Evolutionary conservation across 2,113 vertebrate species (phyloP).

Genomic region (Daboia siamensis): DNA sequence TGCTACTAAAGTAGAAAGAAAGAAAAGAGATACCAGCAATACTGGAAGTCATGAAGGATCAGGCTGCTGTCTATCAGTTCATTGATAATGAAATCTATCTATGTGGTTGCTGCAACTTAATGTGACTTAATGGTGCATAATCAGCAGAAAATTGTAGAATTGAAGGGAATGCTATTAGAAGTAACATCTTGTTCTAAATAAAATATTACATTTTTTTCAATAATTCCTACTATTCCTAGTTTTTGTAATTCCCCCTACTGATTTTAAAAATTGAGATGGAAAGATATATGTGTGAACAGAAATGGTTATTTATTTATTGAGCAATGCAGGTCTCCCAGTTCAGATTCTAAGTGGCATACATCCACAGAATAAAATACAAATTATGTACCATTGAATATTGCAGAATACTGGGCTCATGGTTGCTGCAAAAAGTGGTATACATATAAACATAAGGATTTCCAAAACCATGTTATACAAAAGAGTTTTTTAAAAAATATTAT

Average conservation of each 20-base stretch:
- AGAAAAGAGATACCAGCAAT: background rate
- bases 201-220: background rate
- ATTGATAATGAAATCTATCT: background rate
- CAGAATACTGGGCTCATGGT: background rate
- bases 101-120: background rate
- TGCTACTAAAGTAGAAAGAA: background rate
- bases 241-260: background rate
- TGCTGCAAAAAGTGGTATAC: background rate
- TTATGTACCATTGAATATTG: background rate
- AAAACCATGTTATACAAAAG: background rate
- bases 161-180: background rate
- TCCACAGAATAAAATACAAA: background rate
- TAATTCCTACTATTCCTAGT: background rate
- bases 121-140: background rate
- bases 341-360: background rate
- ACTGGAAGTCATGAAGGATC: background rate
- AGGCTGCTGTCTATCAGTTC: background rate
- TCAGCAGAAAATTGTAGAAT: background rate
- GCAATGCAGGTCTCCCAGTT: background rate
- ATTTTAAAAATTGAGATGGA: background rate
- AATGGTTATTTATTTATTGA: background rate
- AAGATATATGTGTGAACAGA: background rate
- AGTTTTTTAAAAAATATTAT: background rate
- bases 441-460: background rate
- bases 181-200: background rate